Conservation (phyloP, 2,888 invertebrate genomes). For the Dasypogon diadema region DNA sequence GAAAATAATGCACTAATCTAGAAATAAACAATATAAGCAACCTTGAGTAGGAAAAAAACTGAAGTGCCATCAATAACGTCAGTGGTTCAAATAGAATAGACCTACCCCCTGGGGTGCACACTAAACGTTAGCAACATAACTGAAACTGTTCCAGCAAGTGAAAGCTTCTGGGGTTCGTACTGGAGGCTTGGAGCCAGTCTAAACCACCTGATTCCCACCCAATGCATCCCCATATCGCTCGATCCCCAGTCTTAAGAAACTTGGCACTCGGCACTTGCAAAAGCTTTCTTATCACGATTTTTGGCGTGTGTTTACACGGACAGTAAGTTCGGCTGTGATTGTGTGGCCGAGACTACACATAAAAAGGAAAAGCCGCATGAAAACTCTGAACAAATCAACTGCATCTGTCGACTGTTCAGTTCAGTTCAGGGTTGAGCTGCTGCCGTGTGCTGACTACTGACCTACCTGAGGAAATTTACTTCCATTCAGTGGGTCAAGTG, state of each 20-base stretch:
- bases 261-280: neutral
- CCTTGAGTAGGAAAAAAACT: neutral
- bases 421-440: neutral
- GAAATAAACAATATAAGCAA: neutral
- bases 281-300: slow-evolving; percentile 43
- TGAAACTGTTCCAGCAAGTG: too few species aligned
- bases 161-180: too few species aligned
- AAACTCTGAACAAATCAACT: slow-evolving; percentile 47
- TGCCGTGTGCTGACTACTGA: neutral
- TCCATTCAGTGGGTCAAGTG: neutral
- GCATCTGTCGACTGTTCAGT: neutral
- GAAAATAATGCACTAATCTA: neutral
- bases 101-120: neutral
- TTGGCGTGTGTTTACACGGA: neutral
- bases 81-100: neutral
- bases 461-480: neutral
- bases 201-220: neutral
- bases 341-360: slow-evolving; percentile 30
- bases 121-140: slow-evolving; percentile 8
- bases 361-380: slow-evolving; percentile 53
- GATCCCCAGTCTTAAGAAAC: too few species aligned
- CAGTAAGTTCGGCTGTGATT: neutral
- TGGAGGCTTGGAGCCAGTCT: too few species aligned
- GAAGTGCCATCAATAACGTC: neutral
- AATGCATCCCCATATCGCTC: neutral